Evolutionary conservation across 1,140 invertebrate species (phyloP).

Genomic region (Drosophila pachea): DNA sequence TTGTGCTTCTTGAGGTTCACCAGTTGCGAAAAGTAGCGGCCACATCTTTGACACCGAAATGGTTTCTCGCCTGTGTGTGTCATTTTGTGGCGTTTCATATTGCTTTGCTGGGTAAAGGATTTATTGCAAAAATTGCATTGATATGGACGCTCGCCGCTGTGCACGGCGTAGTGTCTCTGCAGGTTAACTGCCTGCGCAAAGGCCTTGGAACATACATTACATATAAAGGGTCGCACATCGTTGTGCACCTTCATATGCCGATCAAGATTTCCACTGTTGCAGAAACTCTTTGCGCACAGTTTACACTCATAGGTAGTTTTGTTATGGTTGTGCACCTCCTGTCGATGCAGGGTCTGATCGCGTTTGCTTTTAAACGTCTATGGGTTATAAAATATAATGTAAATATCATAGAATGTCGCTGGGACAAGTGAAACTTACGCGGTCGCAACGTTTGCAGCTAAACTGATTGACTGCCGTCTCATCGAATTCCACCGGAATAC

Average conservation of each 20-base stretch:
- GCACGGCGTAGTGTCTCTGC: constrained; percentile 74
- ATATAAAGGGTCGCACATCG: constrained; percentile 74
- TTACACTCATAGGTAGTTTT: constrained; percentile 77
- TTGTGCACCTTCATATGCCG: constrained; percentile 78
- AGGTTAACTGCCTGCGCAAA: constrained; percentile 78
- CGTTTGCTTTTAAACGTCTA: constrained; percentile 75
- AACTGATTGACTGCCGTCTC: constrained; percentile 69
- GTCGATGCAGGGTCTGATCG: constrained; percentile 71
- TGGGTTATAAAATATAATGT: background rate
- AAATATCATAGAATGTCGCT: constrained; percentile 2
- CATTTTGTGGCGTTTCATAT: constrained; percentile 78
- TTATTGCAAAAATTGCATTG: constrained; percentile 76
- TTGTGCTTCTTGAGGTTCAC: constrained; percentile 78
- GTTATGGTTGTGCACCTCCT: constrained; percentile 75
- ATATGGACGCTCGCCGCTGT: constrained; percentile 76
- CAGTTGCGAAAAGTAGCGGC: constrained; percentile 74
- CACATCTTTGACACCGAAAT: constrained; percentile 75
- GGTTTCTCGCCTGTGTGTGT: constrained; percentile 78
- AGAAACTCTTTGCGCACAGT: constrained; percentile 72
- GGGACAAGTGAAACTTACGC: constrained; percentile 53
- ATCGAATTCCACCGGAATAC: constrained; percentile 67
- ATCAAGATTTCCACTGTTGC: constrained; percentile 74
- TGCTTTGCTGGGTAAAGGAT: constrained; percentile 78
- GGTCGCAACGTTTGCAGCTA: constrained; percentile 71
- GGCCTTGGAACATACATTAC: constrained; percentile 72